phyloP scores from a whole-genome alignment of 2,888 invertebrate genomes.

The Leptopterna dolabrata region DNA sequence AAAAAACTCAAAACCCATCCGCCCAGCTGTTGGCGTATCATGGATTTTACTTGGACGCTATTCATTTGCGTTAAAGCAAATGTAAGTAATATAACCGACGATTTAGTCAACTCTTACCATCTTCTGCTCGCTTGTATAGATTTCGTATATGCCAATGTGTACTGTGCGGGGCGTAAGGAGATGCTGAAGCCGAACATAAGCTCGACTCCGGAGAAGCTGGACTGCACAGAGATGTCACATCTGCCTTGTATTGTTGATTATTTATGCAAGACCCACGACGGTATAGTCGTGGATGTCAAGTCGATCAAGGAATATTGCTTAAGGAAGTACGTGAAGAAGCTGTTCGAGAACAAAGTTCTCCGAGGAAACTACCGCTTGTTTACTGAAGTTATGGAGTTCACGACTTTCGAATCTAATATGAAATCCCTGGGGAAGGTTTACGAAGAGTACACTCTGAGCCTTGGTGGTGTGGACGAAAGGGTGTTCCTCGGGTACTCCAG shows the following conservation, averaged over 20 bases:
- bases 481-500: slow-evolving; percentile 83
- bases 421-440: slow-evolving; percentile 88
- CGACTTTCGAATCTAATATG: slow-evolving; percentile 85
- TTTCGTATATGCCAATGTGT: slow-evolving; percentile 87
- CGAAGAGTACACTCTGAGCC: slow-evolving; percentile 89
- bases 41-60: slow-evolving; percentile 94
- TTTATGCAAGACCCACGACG: slow-evolving; percentile 84
- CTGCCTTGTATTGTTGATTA: slow-evolving; percentile 85
- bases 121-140: slow-evolving; percentile 91
- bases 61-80: slow-evolving; percentile 91
- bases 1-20: slow-evolving; percentile 71
- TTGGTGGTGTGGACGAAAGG: slow-evolving; percentile 96
- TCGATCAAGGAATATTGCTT: slow-evolving; percentile 90
- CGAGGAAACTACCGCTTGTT: slow-evolving; percentile 79
- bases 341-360: slow-evolving; percentile 72
- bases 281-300: slow-evolving; percentile 87
- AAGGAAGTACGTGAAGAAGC: slow-evolving; percentile 80
- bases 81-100: slow-evolving; percentile 86
- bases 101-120: slow-evolving; percentile 94
- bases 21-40: slow-evolving; percentile 85
- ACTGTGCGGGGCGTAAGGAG: slow-evolving; percentile 82
- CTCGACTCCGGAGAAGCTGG: slow-evolving; percentile 59
- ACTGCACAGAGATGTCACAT: slow-evolving; percentile 72
- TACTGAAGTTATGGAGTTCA: slow-evolving; percentile 80
- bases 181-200: slow-evolving; percentile 86